Percentiles rank a stretch among this genome's conserved stretches.
These are phyloP conservation scores for Rhinoraja longicauda DNA, from an alignment of 2,797 vertebrate species.

Conservation along the genomic window DNA sequence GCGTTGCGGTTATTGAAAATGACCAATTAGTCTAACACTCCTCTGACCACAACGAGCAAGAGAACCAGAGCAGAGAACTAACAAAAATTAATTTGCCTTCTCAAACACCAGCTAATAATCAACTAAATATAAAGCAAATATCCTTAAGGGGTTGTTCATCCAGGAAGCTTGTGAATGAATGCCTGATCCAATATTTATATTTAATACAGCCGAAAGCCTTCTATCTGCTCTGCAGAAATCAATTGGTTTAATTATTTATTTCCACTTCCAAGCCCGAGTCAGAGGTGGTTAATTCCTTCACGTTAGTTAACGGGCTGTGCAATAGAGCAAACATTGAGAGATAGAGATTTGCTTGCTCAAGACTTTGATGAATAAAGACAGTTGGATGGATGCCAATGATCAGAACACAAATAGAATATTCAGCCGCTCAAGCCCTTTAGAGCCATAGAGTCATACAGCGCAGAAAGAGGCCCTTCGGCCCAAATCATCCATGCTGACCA, in stretches of 20 bases:
- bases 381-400: not conserved
- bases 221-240: not conserved
- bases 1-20: not conserved
- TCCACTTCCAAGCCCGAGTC: not conserved
- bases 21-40: not conserved
- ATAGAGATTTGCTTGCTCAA: not conserved
- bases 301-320: not conserved
- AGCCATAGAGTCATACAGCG: too few species aligned
- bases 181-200: slow-evolving; percentile 26
- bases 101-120: slow-evolving; percentile 15
- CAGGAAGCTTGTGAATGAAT: not conserved
- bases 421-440: not conserved
- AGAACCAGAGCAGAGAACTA: not conserved
- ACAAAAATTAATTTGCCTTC: not conserved
- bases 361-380: not conserved
- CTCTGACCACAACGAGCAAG: not conserved
- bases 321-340: not conserved
- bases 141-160: not conserved
- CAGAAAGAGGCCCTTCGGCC: too few species aligned
- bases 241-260: slow-evolving; percentile 33
- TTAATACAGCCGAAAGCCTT: not conserved
- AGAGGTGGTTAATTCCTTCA: not conserved
- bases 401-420: not conserved
- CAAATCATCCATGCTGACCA: too few species aligned
- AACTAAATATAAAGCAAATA: slow-evolving; percentile 12